Base-by-base conservation (phyloP, 2,797 vertebrate species). In the Parotocinclus haroldoi region DNA sequence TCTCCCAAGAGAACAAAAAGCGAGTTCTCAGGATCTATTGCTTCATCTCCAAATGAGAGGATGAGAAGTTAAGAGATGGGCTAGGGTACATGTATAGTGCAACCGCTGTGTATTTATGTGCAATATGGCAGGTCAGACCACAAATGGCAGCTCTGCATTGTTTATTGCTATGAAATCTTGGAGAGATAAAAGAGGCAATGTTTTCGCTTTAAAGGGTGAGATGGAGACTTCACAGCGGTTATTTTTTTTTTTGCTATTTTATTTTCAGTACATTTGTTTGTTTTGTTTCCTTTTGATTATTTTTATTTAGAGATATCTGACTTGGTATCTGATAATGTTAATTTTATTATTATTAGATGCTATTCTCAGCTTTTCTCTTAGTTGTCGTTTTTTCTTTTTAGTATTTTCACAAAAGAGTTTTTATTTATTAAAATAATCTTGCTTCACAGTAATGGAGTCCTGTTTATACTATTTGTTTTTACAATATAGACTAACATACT, bases 1-100 rank as follows among this genome's bases (percentile, higher is more conserved):
- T 27, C 27, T 27, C 86, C 83, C 80, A 50, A 79, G 86, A 87
- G 84, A 79, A 89, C 84, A 88, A 86, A 85, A 87, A 89, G 86
- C 82, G 81, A 82, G 84, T 79, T 75, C 86, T 83, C 81, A 70
- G 85, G 84, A 88, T 86, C 84, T 73, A 80, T 85, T 79, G 79
- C 81, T 81, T 82, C 85, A 85, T 89, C 81, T 88, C 84, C 79
- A 63, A 71, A 63, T 48, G 64, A 68, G 63, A 57, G 62, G 40
- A 42, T 19, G 44, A 60, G 55, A 61, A 55, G 80, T 76, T 66
- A 78, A 81, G 79, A 77, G 76, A 68, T 49, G 48, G 63, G 13
- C 55, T 58, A 64, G 40, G 69, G 75, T 74, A 77, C 74, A 17
- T 76, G 37, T 18, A 73, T 83, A 62, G 56, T 69, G 68, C 78